Base-by-base conservation (phyloP, 1,140 invertebrate species). In the Mylabris phalerata region DNA sequence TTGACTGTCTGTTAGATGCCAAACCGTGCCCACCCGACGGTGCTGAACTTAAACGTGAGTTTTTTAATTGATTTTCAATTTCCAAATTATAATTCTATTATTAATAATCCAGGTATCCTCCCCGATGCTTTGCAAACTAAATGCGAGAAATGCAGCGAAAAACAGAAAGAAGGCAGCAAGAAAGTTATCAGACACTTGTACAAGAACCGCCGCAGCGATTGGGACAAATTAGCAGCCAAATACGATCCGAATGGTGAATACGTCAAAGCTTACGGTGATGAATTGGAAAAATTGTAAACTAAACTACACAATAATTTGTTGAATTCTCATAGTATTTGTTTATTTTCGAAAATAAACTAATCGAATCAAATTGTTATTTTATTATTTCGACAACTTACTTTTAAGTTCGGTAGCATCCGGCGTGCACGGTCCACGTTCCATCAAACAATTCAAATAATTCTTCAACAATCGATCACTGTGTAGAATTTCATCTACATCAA, bases 331-430 rank as follows among this genome's bases (percentile, higher is more conserved):
- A 32, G 32, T 32, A 32, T 32, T 32, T 32, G 32, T 32, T 32
- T 32, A 32, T 32, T 32, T 32, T 32, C 32, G 32, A 32, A 32
- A 32, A 32, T 32, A 32, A 32, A 32, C 7, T 32, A 32, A 32
- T 32, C 4, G 0, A 32, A 5, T 32, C 32, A 3, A 32, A 32
- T 32, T 32, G 32, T 32, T 32, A 5, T 32, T 19, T 19, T 19
- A 2, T 19, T 19, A 19, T 19, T 19, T 19, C 19, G 19, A 19
- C 19, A 43, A 79, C 78, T 74, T 72, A 83, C 85, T 78, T 76
- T 82, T 89, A 0, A 89, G 66, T 73, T 85, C 84, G 51, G 75
- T 74, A 51, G 77, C 86, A 45, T 88, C 86, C 10, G 83, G 71
- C 7, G 81, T 85, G 70, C 87, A 89, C 9, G 78, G 77, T 5